Conservation (phyloP, 2,888 invertebrate genomes). For the Isoperla grammatica region DNA sequence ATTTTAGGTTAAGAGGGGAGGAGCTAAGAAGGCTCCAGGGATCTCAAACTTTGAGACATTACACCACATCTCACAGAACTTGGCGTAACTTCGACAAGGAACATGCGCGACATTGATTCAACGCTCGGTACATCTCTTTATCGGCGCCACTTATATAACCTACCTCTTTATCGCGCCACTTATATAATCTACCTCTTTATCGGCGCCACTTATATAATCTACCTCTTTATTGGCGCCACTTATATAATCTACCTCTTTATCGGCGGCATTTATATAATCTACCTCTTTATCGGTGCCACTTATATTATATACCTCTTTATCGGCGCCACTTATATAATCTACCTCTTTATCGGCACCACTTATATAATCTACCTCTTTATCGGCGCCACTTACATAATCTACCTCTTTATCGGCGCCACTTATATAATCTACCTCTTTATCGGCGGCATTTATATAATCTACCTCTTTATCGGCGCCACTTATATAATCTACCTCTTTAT, state of each 20-base stretch:
- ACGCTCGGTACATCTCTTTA: not conserved
- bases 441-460: too few species aligned
- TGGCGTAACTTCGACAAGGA: constrained; percentile 1
- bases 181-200: not conserved
- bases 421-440: too few species aligned
- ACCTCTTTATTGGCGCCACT: not conserved
- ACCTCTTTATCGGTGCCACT: too few species aligned
- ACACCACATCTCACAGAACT: constrained; percentile 9
- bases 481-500: too few species aligned
- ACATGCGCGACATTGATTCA: constrained; percentile 6
- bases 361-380: too few species aligned
- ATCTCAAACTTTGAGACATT: constrained; percentile 12
- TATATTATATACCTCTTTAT: too few species aligned
- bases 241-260: not conserved
- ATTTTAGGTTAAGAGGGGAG: constrained; percentile 17
- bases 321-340: too few species aligned
- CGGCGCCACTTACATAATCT: too few species aligned
- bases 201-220: not conserved
- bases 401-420: too few species aligned
- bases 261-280: too few species aligned
- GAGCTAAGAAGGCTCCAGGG: constrained; percentile 14
- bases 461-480: too few species aligned
- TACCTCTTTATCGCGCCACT: not conserved
- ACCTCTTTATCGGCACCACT: too few species aligned
- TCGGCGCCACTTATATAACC: not conserved